Base-by-base conservation (phyloP, 2,113 vertebrate genomes). In the Camelus bactrianus region DNA sequence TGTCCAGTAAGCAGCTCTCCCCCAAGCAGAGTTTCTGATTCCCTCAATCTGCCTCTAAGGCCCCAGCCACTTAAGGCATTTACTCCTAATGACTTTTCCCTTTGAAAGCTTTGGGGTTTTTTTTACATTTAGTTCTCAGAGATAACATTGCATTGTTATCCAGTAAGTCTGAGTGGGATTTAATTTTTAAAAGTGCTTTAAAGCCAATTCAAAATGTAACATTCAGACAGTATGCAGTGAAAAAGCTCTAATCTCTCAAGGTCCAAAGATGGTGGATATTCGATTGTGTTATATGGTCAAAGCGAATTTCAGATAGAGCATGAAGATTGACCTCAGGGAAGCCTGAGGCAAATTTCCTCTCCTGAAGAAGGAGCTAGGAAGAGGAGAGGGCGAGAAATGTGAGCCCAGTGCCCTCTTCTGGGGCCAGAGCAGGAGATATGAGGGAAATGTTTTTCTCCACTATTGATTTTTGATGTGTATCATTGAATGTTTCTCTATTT, bases 1-100 rank as follows among this genome's bases (percentile, higher is more conserved):
- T 1, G 98, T 99, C 98, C 99, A 99, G 99, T 99, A 98, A 79
- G 98, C 88, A 56, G n/a, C n/a, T 65, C 5, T 64, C 30, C 58
- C 4, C 46, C 52, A 80, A 19, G 17, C 20, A 12, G 13, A 87
- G 26, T 60, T 76, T 70, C 77, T 32, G 48, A 30, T 69, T 32
- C 32, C 46, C 20, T 6, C 22, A 50, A 3, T 77, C 65, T 46
- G 46, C 38, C 30, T 58, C 54, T 32, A 50, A 82, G 22, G 35
- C 60, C 32, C 38, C 50, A 58, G 35, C 65, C 30, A 12, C 38
- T 48, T 48, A 65, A 58, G 42, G 26, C 19, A 11, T 82, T 86
- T 86, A 67, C 4, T 92, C 28, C 58, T 85, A 64, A 52, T 70
- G 16, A 83, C 35, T 72, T 79, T 92, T 94, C 82, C 64, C 30